Percentiles rank a stretch among this genome's conserved stretches.
Evolutionary conservation across 1,140 invertebrate species (phyloP).

Genomic region (Microplitis demolitor): DNA sequence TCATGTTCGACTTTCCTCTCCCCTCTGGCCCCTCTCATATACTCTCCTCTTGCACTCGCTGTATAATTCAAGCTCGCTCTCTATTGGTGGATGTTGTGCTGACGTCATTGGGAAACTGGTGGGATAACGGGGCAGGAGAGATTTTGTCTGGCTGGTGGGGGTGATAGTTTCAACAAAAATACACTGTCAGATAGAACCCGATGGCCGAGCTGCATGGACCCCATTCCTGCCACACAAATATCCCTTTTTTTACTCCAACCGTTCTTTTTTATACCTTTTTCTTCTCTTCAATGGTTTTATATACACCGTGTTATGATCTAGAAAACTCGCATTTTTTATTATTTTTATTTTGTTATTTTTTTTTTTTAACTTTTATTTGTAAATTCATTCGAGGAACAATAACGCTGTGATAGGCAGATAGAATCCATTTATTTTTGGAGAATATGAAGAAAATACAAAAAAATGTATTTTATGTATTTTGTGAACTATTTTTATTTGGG

Average conservation of each 20-base stretch:
- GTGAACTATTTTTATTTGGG: no score
- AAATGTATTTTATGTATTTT: no score
- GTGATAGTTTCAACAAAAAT: conserved; percentile 48
- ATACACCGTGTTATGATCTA: neutral
- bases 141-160: conserved; percentile 20
- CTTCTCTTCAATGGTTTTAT: neutral
- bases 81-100: conserved; percentile 48
- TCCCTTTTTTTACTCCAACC: conserved; percentile 4
- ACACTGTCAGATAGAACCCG: conserved; percentile 49
- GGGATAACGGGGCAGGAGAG: conserved; percentile 40
- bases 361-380: no score
- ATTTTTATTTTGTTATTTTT: no score
- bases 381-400: no score
- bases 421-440: no score
- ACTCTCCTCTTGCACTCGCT: conserved; percentile 36
- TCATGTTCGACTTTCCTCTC: conserved; percentile 7
- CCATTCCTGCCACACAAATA: conserved; percentile 22
- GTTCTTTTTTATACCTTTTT: conserved; percentile 2
- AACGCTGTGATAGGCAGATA: no score
- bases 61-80: conserved; percentile 48
- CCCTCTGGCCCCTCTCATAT: neutral
- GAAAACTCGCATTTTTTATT: neutral
- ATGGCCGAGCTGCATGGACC: conserved; percentile 40
- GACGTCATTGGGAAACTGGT: conserved; percentile 53
- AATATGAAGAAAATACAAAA: no score